Evolutionary conservation across 2,888 invertebrate genomes (phyloP).

Genomic region (Aphodius sticticus): DNA sequence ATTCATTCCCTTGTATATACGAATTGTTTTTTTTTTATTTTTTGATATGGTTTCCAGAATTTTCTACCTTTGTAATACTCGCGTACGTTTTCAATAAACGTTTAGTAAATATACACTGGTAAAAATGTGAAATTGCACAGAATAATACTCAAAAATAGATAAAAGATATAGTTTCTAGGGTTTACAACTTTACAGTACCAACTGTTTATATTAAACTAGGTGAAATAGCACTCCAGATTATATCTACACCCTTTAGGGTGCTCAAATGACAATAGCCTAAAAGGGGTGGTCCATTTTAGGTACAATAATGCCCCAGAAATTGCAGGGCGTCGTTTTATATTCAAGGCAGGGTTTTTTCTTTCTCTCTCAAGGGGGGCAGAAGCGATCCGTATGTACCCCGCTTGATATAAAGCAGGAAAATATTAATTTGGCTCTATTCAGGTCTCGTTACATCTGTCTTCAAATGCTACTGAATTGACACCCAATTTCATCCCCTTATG

Average conservation of each 20-base stretch:
- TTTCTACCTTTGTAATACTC: too few relatives aligned
- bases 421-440: neutral
- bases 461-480: neutral
- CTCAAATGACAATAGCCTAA: neutral
- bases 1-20: too few relatives aligned
- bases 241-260: neutral
- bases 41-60: too few relatives aligned
- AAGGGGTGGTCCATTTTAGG: constrained; percentile 4
- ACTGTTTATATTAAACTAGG: neutral
- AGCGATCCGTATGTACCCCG: neutral
- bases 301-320: neutral
- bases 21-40: too few relatives aligned
- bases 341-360: neutral
- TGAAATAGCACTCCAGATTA: neutral
- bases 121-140: too few relatives aligned
- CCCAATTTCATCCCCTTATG: neutral
- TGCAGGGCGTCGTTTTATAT: neutral
- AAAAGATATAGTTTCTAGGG: too few relatives aligned
- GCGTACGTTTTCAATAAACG: too few relatives aligned
- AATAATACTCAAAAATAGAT: too few relatives aligned
- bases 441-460: neutral
- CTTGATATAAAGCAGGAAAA: neutral
- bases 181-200: neutral
- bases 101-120: too few relatives aligned
- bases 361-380: neutral